Evolutionary conservation across 2,888 invertebrate genomes (phyloP).

Genomic region (Monochamus alternatus): DNA sequence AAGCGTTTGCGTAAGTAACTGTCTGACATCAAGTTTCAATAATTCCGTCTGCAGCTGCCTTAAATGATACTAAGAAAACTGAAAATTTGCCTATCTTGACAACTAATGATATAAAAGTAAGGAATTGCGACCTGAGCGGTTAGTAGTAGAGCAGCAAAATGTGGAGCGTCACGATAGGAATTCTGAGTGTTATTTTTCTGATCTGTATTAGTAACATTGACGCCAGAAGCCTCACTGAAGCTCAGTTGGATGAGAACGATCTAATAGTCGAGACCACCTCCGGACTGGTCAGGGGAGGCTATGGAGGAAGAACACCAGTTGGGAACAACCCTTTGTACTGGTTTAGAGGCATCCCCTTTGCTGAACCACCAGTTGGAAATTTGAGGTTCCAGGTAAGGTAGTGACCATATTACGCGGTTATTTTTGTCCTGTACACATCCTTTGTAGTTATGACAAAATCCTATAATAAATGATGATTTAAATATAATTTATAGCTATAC

Average conservation of each 20-base stretch:
- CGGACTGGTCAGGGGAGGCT: constrained; percentile 40
- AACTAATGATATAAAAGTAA: constrained; percentile 7
- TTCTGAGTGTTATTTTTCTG: constrained; percentile 26
- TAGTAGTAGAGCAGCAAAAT: background rate
- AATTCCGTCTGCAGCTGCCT: background rate
- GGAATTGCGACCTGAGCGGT: background rate
- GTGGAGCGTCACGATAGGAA: background rate
- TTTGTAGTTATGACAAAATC: no score
- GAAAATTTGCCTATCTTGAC: background rate
- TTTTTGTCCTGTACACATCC: no score
- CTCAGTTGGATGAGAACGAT: background rate
- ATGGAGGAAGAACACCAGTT: constrained; percentile 24
- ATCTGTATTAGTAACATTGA: constrained; percentile 18
- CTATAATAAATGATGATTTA: no score
- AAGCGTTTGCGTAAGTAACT: no score
- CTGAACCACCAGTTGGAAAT: constrained; percentile 49
- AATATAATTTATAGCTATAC: no score
- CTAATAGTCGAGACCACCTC: constrained; percentile 40
- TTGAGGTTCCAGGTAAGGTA: constrained; percentile 40
- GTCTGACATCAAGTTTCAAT: background rate
- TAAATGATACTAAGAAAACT: background rate
- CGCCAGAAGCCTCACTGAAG: constrained; percentile 4
- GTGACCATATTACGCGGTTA: no score
- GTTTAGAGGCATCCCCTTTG: constrained; percentile 48
- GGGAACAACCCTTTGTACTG: constrained; percentile 28